Evolutionary conservation across 2,797 vertebrate species (phyloP).

Genomic region (Myotis vivesi): DNA sequence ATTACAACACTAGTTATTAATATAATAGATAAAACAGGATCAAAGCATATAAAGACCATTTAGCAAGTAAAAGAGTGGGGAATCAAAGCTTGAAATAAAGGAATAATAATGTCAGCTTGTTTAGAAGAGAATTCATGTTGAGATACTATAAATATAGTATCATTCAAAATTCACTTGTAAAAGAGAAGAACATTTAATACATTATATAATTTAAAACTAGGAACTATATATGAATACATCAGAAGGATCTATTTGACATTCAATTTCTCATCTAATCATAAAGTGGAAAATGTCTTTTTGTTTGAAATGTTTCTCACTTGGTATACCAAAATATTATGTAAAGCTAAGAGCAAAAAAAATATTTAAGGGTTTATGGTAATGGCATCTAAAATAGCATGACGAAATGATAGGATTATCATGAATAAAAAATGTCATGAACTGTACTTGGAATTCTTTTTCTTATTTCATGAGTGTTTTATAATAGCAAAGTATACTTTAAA

Average conservation of each 20-base stretch:
- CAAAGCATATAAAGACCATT: slow-evolving; percentile 31
- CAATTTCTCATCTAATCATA: slow-evolving; percentile 63
- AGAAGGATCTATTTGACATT: slow-evolving; percentile 57
- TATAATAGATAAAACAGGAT: slow-evolving; percentile 1
- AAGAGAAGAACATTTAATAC: slow-evolving; percentile 50
- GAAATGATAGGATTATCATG: slow-evolving; percentile 69
- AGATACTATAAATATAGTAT: slow-evolving; percentile 57
- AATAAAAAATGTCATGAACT: slow-evolving; percentile 69
- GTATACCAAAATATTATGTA: slow-evolving; percentile 60
- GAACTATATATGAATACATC: slow-evolving; percentile 39
- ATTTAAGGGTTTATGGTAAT: slow-evolving; percentile 74
- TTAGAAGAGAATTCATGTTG: slow-evolving; percentile 54
- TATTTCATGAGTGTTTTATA: slow-evolving; percentile 55
- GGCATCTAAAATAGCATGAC: slow-evolving; percentile 61
- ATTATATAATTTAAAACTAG: slow-evolving; percentile 41
- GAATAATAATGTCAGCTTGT: slow-evolving; percentile 48
- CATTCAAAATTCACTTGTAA: slow-evolving; percentile 59
- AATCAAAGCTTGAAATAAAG: slow-evolving; percentile 64
- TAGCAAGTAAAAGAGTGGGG: slow-evolving; percentile 48
- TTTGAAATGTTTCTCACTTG: slow-evolving; percentile 69
- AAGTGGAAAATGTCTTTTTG: slow-evolving; percentile 62
- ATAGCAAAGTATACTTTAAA: slow-evolving; percentile 48
- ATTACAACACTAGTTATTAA: slow-evolving; percentile 43
- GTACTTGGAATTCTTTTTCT: slow-evolving; percentile 54
- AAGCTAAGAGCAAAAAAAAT: slow-evolving; percentile 66